Evolutionary conservation across 2,113 vertebrate species (phyloP), one percentile per base, ranked within the genome.

Genomic region (Myxocyprinus asiaticus): DNA sequence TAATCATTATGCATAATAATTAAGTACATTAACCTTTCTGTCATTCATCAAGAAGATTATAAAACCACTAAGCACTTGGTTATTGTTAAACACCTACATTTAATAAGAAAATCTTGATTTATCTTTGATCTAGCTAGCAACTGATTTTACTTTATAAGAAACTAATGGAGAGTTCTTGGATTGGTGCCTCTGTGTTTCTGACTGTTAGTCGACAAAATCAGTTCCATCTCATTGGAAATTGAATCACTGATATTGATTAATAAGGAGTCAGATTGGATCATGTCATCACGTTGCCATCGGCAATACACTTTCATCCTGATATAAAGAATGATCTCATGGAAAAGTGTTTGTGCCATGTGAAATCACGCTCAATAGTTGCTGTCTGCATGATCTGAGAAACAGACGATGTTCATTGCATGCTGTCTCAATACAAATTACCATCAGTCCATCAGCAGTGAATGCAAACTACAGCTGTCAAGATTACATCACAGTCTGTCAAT

Each of bases 321-420:
- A 65, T 47, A 22, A 58, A 73, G 61, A 73, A 66, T 33, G 50
- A 66, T 47, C 59, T 71, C 67, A 65, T 65, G 61, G 50, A 79
- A 79, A 65, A 17, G 53, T 11, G 14, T 33, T 1, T 17, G 65
- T 76, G 59, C 62, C 48, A 4, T 8, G 48, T 53, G 33, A 66
- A 55, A 33, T n/a, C 22, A 33, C 74, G 42, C 17, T 76, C 62
- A 66, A 76, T 42, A 66, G 62, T 48, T 65, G 51, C 2, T 65
- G 61, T 76, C 44, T 63, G 59, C 17, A 17, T 47, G 43, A 53
- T 76, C 17, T 64, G 14, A 44, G 59, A 75, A 64, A 61, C 47
- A 75, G 72, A 64, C 59, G 8, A 62, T 75, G 59, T 58, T 64
- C 59, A 51, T 51, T 7, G 14, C 65, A 67, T 5, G n/a, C 65